Percentiles rank a stretch among this genome's conserved stretches.
Evolutionary conservation across 2,888 invertebrate species (phyloP).

Genomic region (Anthrax anthrax): DNA sequence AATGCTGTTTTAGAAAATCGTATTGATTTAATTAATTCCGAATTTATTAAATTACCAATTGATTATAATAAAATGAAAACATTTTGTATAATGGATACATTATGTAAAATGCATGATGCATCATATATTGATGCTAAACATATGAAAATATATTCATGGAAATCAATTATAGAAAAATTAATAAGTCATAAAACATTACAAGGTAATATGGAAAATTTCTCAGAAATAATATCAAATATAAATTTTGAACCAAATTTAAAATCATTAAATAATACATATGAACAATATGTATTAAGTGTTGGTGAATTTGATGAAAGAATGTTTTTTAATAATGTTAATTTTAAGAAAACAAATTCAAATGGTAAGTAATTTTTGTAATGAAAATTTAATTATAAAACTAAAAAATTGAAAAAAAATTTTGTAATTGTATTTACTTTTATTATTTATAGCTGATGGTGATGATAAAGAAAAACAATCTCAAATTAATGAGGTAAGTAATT

Average conservation of each 20-base stretch:
- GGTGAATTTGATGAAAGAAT: constrained; percentile 96
- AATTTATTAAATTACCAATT: constrained; percentile 60
- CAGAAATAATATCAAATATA: constrained; percentile 60
- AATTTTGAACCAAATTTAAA: constrained; percentile 77
- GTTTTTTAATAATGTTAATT: constrained; percentile 50
- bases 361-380: neutral
- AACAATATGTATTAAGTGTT: constrained; percentile 75
- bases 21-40: constrained; percentile 71
- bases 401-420: neutral
- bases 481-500: constrained; percentile 12
- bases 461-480: constrained; percentile 14
- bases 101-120: constrained; percentile 72
- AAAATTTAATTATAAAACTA: no score
- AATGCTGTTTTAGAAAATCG: constrained; percentile 71
- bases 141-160: constrained; percentile 80
- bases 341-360: neutral
- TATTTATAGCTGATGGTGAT: constrained; percentile 6
- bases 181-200: constrained; percentile 41
- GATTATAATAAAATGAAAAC: constrained; percentile 36
- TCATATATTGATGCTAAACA: constrained; percentile 77
- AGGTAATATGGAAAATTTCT: constrained; percentile 54
- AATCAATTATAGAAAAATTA: constrained; percentile 53
- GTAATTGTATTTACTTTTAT: neutral
- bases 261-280: constrained; percentile 74
- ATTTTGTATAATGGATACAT: constrained; percentile 67